These are phyloP conservation scores for Notolabrus celidotus DNA, from an alignment of 2,797 vertebrate species.

Conservation along the genomic window DNA sequence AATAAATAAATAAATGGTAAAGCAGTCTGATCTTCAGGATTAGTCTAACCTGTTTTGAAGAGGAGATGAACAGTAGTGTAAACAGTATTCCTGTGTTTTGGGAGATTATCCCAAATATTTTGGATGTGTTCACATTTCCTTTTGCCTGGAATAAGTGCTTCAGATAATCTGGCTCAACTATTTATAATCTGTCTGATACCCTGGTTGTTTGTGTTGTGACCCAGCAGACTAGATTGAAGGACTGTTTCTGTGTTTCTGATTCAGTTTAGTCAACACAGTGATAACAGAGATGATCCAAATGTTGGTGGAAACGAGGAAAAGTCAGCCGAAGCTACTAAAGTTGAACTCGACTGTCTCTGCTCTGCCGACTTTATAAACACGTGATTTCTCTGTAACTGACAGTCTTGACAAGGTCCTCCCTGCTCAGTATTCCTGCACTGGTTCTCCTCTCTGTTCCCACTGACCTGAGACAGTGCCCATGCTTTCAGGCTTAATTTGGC, in stretches of 20 bases:
- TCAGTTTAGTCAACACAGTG: not conserved
- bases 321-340: not conserved
- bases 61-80: not conserved
- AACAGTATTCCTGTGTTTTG: not conserved
- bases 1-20: not conserved
- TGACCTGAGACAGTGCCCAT: constrained; percentile 53
- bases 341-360: not conserved
- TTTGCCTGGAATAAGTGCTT: not conserved
- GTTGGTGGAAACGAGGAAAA: not conserved
- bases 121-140: not conserved
- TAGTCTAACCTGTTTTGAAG: not conserved
- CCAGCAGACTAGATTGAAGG: not conserved
- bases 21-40: not conserved
- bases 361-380: constrained; percentile 1
- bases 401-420: constrained; percentile 41
- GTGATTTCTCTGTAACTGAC: constrained; percentile 29
- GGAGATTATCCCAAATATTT: not conserved
- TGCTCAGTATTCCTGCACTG: constrained; percentile 45
- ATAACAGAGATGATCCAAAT: not conserved
- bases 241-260: not conserved
- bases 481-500: constrained; percentile 58
- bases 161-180: not conserved
- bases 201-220: not conserved
- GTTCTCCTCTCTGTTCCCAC: constrained; percentile 32
- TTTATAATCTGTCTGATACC: constrained; percentile 1